Evolutionary conservation across 2,888 invertebrate species (phyloP).

Genomic region (Theodoxus fluviatilis): DNA sequence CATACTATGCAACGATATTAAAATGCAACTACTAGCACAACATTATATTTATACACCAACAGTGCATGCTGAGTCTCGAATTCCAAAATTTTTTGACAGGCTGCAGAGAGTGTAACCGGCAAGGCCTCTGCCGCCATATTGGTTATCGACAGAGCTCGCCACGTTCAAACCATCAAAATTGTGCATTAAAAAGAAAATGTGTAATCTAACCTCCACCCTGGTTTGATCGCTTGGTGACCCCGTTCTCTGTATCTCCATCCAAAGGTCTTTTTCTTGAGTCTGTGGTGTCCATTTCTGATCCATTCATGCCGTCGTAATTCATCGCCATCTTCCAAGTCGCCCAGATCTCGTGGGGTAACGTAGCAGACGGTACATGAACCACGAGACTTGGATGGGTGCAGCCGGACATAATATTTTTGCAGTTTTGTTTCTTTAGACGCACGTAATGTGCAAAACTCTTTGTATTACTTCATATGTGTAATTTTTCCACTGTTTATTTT

Average conservation of each 20-base stretch:
- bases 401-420: constrained; percentile 21
- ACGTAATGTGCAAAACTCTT: constrained; percentile 17
- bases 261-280: constrained; percentile 65
- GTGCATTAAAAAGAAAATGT: constrained; percentile 41
- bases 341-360: constrained; percentile 63
- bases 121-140: constrained; percentile 58
- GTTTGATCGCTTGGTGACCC: constrained; percentile 64
- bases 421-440: constrained; percentile 16
- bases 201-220: constrained; percentile 62
- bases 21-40: not conserved
- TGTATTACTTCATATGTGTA: constrained; percentile 24
- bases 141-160: constrained; percentile 43
- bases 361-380: constrained; percentile 40
- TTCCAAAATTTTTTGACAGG: constrained; percentile 43
- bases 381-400: constrained; percentile 45
- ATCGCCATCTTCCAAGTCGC: constrained; percentile 59
- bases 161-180: constrained; percentile 33
- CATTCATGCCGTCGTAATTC: constrained; percentile 62
- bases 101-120: constrained; percentile 47
- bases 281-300: constrained; percentile 61
- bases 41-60: not conserved
- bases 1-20: not conserved
- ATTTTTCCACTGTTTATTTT: no score
- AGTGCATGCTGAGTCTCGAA: constrained; percentile 31
- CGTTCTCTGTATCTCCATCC: constrained; percentile 63